These are phyloP conservation scores for Monodelphis domestica DNA, from an alignment of 2,797 vertebrate species.

Conservation along the genomic window DNA sequence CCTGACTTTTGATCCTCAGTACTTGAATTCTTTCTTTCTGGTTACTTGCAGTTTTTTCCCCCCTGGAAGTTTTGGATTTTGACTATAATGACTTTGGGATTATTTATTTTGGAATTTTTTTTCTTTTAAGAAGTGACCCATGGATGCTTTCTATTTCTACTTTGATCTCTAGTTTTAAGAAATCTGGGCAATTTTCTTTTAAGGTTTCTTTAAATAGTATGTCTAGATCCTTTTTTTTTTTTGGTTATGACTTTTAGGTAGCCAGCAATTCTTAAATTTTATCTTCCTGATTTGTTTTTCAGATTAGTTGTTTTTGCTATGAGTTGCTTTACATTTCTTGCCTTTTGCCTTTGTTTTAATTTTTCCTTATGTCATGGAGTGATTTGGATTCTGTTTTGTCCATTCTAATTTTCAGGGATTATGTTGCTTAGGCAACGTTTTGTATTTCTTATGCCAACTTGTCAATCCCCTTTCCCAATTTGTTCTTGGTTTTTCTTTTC, in stretches of 20 bases:
- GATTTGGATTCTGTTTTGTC: too few species aligned
- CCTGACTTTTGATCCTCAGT: too few species aligned
- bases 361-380: too few species aligned
- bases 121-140: not conserved
- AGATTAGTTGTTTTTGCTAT: not conserved
- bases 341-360: not conserved
- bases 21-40: not conserved
- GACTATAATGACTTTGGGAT: not conserved
- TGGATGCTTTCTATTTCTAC: not conserved
- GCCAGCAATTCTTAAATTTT: not conserved
- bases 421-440: too few species aligned
- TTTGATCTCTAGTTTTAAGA: not conserved
- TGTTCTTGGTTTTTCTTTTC: not conserved
- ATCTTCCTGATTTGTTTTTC: not conserved
- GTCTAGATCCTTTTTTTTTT: not conserved
- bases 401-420: too few species aligned
- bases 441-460: too few species aligned
- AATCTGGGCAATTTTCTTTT: too few species aligned
- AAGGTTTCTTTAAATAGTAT: too few species aligned
- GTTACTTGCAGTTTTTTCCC: not conserved
- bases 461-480: too few species aligned
- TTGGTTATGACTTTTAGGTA: not conserved
- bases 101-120: not conserved
- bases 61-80: not conserved
- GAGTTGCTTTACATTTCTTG: not conserved